Evolutionary conservation across 2,113 vertebrate species (phyloP).

Genomic region (Pteruthius melanotis): DNA sequence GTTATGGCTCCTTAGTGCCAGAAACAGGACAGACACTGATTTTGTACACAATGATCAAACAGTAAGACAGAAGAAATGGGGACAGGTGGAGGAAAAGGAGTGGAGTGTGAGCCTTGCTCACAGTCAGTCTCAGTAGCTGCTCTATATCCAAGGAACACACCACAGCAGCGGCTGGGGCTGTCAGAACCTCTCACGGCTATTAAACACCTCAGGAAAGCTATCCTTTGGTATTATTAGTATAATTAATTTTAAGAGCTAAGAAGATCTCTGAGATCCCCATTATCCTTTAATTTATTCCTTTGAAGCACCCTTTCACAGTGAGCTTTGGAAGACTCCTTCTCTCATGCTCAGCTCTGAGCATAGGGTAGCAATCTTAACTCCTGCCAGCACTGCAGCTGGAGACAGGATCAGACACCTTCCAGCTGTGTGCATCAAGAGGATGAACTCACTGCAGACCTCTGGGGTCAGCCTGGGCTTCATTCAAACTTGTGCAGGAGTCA

Average conservation of each 20-base stretch:
- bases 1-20: not conserved
- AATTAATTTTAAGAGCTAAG: not conserved
- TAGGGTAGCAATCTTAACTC: not conserved
- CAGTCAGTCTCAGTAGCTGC: not conserved
- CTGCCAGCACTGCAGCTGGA: not conserved
- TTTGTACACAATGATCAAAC: not conserved
- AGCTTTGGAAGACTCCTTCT: not conserved
- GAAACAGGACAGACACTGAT: not conserved
- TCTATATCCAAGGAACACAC: not conserved
- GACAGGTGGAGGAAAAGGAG: not conserved
- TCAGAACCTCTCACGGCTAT: not conserved
- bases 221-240: not conserved
- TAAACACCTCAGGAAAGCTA: not conserved
- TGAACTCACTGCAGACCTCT: conserved; percentile 23
- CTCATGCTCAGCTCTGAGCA: not conserved
- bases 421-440: conserved; percentile 14
- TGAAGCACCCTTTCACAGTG: not conserved
- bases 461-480: conserved; percentile 20
- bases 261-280: not conserved
- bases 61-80: not conserved
- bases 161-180: not conserved
- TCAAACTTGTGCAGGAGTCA: conserved; percentile 44
- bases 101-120: not conserved
- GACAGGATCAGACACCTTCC: not conserved
- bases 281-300: not conserved